These are phyloP conservation scores for Copidosoma floridanum DNA, from an alignment of 1,140 invertebrate species.

Conservation along the genomic window DNA sequence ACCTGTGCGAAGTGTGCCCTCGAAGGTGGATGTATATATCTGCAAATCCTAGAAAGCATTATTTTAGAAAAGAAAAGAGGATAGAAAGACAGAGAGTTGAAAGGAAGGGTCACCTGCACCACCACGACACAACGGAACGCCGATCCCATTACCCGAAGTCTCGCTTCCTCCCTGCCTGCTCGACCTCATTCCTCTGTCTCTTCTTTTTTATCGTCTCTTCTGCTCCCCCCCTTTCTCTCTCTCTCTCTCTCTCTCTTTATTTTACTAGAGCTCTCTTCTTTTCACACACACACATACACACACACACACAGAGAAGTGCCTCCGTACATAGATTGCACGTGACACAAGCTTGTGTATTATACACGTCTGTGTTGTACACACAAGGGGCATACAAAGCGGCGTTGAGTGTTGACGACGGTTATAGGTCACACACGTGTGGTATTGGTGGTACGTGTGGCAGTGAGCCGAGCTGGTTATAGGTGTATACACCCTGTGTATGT, in stretches of 20 bases:
- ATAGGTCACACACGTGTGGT: too few relatives aligned
- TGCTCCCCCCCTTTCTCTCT: conserved; percentile 14
- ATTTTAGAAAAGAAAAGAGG: conserved; percentile 2
- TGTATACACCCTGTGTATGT: background rate
- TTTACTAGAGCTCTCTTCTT: conserved; percentile 7
- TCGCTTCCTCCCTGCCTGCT: conserved; percentile 22
- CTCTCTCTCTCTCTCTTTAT: conserved; percentile 22
- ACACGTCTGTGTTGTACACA: background rate
- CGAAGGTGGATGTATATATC: conserved; percentile 21
- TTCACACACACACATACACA: too few relatives aligned
- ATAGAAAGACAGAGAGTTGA: conserved; percentile 39
- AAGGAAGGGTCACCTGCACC: conserved; percentile 59
- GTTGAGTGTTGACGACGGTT: too few relatives aligned
- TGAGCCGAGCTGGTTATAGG: too few relatives aligned
- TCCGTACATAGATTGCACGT: too few relatives aligned
- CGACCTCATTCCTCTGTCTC: conserved; percentile 16
- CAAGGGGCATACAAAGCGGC: too few relatives aligned
- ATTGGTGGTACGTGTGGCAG: too few relatives aligned
- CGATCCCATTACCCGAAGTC: conserved; percentile 55
- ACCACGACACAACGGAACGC: conserved; percentile 59
- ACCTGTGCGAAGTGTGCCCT: conserved; percentile 35
- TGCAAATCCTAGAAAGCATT: conserved; percentile 43
- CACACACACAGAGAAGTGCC: too few relatives aligned
- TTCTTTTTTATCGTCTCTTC: conserved; percentile 19
- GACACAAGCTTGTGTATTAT: background rate